A percentile compares a stretch with the other conserved stretches of the same genome.
phyloP scores from a whole-genome alignment of 2,113 vertebrate genomes.

The Pygoscelis antarcticus region DNA sequence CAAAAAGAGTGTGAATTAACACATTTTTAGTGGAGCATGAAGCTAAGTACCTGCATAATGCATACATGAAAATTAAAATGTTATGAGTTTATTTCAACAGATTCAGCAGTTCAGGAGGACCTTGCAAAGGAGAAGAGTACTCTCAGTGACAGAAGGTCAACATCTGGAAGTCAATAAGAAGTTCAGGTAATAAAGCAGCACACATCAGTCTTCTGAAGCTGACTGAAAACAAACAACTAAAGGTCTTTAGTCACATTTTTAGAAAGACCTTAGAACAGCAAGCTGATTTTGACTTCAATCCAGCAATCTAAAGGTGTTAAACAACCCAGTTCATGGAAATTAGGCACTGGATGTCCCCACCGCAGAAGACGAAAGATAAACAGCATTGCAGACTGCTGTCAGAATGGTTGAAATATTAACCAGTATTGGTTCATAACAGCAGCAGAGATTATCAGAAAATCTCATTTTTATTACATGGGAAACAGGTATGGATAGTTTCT shows the following conservation, averaged over 20 bases:
- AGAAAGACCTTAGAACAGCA: not conserved
- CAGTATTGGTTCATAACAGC: not conserved
- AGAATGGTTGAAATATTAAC: not conserved
- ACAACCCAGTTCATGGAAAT: not conserved
- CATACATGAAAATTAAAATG: not conserved
- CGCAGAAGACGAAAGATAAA: not conserved
- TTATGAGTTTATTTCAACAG: not conserved
- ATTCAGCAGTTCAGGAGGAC: not conserved
- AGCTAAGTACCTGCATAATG: not conserved
- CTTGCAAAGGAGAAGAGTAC: not conserved
- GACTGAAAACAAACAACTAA: not conserved
- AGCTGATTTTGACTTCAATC: not conserved
- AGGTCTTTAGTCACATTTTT: not conserved
- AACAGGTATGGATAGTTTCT: not conserved
- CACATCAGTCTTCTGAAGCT: not conserved
- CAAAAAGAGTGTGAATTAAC: not conserved
- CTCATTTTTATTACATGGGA: not conserved
- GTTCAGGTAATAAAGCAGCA: not conserved
- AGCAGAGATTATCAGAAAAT: not conserved
- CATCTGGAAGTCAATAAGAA: not conserved
- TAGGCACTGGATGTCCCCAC: not conserved
- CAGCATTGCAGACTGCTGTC: not conserved
- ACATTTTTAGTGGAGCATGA: not conserved
- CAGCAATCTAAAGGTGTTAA: not conserved
- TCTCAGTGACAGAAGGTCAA: not conserved